These are phyloP conservation scores for Malacosoma neustria DNA, from an alignment of 2,888 invertebrate genomes.

Conservation along the genomic window DNA sequence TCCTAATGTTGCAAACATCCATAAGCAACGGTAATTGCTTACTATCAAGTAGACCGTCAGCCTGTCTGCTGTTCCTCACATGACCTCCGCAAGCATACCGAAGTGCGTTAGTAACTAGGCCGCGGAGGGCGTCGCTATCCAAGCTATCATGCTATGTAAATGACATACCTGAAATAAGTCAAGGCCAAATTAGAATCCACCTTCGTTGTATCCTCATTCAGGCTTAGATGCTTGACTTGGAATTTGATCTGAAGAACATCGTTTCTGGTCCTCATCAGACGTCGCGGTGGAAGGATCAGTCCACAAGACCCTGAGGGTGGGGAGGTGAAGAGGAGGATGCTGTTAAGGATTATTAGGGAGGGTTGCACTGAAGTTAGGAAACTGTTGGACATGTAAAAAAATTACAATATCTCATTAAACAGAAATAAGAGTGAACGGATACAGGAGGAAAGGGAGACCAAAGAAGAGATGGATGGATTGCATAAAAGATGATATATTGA, in stretches of 20 bases:
- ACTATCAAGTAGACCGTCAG: no score
- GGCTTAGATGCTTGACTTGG: slow-evolving; percentile 15
- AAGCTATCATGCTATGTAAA: no score
- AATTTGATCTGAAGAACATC: slow-evolving; percentile 19
- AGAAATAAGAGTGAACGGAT: no score
- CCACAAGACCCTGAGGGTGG: slow-evolving; percentile 52
- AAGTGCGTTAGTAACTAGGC: no score
- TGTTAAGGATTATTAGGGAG: slow-evolving; percentile 40
- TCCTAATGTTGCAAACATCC: no score
- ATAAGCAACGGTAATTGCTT: no score
- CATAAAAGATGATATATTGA: neutral
- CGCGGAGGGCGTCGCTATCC: no score
- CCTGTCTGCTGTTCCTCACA: no score
- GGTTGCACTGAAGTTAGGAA: slow-evolving; percentile 45
- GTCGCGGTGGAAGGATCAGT: slow-evolving; percentile 42
- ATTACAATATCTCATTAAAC: neutral
- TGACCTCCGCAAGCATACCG: no score
- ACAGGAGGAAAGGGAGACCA: no score
- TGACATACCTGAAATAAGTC: slow-evolving; percentile 34
- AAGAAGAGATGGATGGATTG: no score
- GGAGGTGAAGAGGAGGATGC: slow-evolving; percentile 41
- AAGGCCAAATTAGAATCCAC: slow-evolving; percentile 18
- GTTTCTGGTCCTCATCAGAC: slow-evolving; percentile 20
- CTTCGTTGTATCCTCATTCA: slow-evolving; percentile 14
- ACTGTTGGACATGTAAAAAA: slow-evolving; percentile 22